Base-by-base conservation (phyloP, 2,888 invertebrate species). In the Noctua fimbriata region DNA sequence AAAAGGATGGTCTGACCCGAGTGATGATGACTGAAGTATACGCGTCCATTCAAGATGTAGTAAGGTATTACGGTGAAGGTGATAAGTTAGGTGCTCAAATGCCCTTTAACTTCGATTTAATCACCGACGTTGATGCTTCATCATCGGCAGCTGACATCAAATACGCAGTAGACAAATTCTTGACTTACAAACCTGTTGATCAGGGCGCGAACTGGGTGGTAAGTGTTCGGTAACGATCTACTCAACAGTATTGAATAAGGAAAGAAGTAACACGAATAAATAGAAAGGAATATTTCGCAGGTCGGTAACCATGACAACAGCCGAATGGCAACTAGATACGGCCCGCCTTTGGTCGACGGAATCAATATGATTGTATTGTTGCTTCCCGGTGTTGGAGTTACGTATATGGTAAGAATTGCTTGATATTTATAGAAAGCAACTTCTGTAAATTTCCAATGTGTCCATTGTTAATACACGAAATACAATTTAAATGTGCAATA, bases 21-120 rank as follows among this genome's bases (percentile, higher is more conserved):
- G 97, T 98, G 0, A 97, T 98, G 97, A 98, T 98, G 97, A 98
- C 98, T 0, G 98, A 98, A 95, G 98, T 98, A 0, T 98, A 98
- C 89, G 97, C 98, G 0, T 94, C 96, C 63, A 94, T 98, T 14
- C 93, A 97, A 73, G 93, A 97, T 24, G 97, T 98, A 2, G 97
- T 98, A 87, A 97, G 94, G 75, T 98, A 98, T 93, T 98, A 98
- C 89, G 97, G 97, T 2, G 97, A 97, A 76, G 97, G 95, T 1
- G 95, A 97, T 5, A 94, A 93, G 6, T 90, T 93, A 28, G 98
- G 98, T 36, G 97, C 98, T 5, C 98, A 98, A 90, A 97, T 98
- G 91, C 98, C 98, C 0, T 98, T 98, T 91, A 98, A 98, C 93
- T 98, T 98, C 91, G 97, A 98, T 87, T 96, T 98, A 70, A 97